phyloP scores from a whole-genome alignment of 1,140 invertebrate genomes.

The Ceratosolen solmsi region DNA sequence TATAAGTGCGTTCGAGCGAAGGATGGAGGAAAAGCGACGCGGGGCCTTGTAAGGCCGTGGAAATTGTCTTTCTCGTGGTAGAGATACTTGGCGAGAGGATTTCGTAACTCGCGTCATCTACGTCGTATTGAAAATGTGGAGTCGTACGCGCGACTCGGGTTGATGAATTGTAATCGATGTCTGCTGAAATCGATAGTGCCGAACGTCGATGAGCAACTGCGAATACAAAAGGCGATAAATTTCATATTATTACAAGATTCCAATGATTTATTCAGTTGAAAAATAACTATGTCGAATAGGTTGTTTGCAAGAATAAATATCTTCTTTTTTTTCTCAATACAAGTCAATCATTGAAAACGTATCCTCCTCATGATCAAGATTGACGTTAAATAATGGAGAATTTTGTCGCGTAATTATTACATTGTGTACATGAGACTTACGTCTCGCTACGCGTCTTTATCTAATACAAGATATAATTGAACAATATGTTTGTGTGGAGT shows the following conservation, averaged over 20 bases:
- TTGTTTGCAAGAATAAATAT: neutral
- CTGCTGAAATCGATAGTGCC: neutral
- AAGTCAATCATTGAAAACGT: neutral
- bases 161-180: conserved; percentile 1
- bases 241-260: neutral
- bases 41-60: conserved; percentile 45
- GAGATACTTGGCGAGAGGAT: neutral
- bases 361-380: too few species aligned
- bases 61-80: neutral
- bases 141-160: neutral
- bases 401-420: neutral
- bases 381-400: neutral
- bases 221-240: neutral
- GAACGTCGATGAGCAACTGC: neutral
- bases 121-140: conserved; percentile 7
- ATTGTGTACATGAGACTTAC: too few species aligned
- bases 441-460: neutral
- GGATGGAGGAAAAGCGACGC: neutral
- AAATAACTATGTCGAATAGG: neutral
- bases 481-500: conserved; percentile 18
- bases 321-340: neutral
- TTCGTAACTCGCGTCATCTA: conserved; percentile 33
- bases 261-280: neutral
- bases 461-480: conserved; percentile 33
- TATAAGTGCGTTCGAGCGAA: neutral